A percentile compares a stretch with the other conserved stretches of the same genome.
Evolutionary conservation across 1,140 invertebrate species (phyloP).

Genomic region (Drosophila melanica): DNA sequence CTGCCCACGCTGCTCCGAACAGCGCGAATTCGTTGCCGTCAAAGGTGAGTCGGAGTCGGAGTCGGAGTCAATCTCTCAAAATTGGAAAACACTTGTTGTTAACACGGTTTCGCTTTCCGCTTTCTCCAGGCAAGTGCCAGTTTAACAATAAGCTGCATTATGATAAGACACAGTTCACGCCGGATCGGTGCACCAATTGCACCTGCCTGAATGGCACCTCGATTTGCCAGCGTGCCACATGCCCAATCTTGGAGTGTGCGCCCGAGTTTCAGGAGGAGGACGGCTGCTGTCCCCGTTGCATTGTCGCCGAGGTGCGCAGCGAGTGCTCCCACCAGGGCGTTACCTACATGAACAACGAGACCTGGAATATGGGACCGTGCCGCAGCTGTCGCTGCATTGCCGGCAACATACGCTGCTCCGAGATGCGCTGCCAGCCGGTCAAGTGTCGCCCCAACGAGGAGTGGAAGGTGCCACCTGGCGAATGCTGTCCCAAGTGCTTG

Average conservation of each 20-base stretch:
- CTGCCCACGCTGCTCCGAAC: slow-evolving; percentile 92
- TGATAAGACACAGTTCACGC: slow-evolving; percentile 78
- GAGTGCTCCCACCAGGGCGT: slow-evolving; percentile 87
- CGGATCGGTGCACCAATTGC: slow-evolving; percentile 93
- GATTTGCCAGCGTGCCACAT: slow-evolving; percentile 90
- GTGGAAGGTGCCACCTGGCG: slow-evolving; percentile 88
- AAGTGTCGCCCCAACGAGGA: slow-evolving; percentile 90
- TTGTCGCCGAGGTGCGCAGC: slow-evolving; percentile 86
- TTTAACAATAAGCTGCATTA: slow-evolving; percentile 87
- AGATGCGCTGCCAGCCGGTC: slow-evolving; percentile 88
- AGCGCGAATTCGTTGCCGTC: slow-evolving; percentile 85
- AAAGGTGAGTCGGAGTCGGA: slow-evolving; percentile 84
- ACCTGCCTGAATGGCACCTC: slow-evolving; percentile 91
- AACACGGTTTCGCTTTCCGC: background rate
- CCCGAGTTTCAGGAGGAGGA: slow-evolving; percentile 88
- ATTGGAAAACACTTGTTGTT: background rate
- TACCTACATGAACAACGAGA: slow-evolving; percentile 91
- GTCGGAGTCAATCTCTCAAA: slow-evolving; percentile 32
- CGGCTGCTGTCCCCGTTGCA: slow-evolving; percentile 92
- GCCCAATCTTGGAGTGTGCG: slow-evolving; percentile 92
- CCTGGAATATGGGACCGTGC: slow-evolving; percentile 93
- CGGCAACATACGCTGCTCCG: slow-evolving; percentile 92
- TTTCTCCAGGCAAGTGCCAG: slow-evolving; percentile 87
- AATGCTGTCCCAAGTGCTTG: slow-evolving; percentile 94
- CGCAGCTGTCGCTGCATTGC: slow-evolving; percentile 92